phyloP scores from a whole-genome alignment of 2,797 vertebrate genomes.

The Mareca strepera region DNA sequence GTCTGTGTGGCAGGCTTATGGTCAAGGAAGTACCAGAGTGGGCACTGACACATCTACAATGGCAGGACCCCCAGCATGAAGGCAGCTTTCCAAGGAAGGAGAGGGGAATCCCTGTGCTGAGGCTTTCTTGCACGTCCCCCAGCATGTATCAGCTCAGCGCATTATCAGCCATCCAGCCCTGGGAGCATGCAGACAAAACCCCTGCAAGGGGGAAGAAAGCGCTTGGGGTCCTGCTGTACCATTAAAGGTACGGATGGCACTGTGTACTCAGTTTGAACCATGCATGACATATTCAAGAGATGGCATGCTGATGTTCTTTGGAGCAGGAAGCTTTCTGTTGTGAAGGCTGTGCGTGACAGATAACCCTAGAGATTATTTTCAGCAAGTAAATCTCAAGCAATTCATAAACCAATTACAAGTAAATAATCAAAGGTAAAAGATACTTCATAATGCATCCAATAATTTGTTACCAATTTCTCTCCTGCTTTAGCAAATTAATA shows the following conservation, averaged over 20 bases:
- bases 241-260: background rate
- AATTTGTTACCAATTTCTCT: background rate
- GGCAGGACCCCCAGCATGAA: rapidly evolving
- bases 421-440: background rate
- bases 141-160: too few relatives aligned
- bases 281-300: background rate
- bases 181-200: background rate
- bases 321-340: background rate
- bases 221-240: background rate
- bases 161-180: background rate
- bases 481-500: background rate
- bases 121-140: background rate
- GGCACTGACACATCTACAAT: rapidly evolving
- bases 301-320: background rate
- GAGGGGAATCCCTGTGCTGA: rapidly evolving
- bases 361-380: background rate
- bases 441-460: background rate
- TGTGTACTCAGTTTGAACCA: background rate
- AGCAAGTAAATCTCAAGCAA: background rate
- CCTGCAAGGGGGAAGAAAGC: background rate
- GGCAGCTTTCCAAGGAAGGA: background rate
- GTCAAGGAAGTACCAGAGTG: background rate
- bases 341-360: background rate
- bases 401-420: background rate
- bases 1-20: background rate